These are phyloP conservation scores for Tachystola acroxantha DNA, from an alignment of 2,888 invertebrate species.

Conservation along the genomic window DNA sequence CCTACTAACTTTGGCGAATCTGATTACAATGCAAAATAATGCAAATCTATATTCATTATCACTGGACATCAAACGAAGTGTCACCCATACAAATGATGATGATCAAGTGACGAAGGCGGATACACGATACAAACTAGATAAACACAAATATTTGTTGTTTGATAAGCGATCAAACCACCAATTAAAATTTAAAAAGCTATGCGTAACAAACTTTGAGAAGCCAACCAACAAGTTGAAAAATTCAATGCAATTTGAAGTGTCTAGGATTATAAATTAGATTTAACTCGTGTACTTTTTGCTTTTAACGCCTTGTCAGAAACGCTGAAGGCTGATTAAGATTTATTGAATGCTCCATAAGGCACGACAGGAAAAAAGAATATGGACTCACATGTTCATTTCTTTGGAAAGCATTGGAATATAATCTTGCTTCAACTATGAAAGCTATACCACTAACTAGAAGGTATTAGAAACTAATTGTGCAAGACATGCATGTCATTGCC, in stretches of 20 bases:
- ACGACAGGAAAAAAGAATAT: slow-evolving; percentile 15
- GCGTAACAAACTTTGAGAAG: slow-evolving; percentile 1
- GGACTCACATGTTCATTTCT: slow-evolving; percentile 11
- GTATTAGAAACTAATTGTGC: no score
- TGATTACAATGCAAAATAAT: no score
- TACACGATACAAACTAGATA: not conserved
- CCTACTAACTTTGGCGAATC: no score
- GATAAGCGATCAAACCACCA: slow-evolving; percentile 4
- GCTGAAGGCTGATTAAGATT: slow-evolving; percentile 25
- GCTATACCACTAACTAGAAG: no score
- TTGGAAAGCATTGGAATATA: slow-evolving; percentile 12
- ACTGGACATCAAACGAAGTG: slow-evolving; percentile 1
- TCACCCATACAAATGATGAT: slow-evolving; percentile 1
- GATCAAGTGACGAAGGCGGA: not conserved
- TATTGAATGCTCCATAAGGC: slow-evolving; percentile 18
- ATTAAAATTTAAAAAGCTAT: slow-evolving; percentile 10
- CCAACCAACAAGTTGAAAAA: slow-evolving; percentile 7
- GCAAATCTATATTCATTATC: no score
- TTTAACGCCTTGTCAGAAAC: slow-evolving; percentile 19
- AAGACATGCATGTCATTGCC: no score
- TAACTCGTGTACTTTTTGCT: slow-evolving; percentile 19
- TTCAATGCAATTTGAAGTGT: slow-evolving; percentile 10
- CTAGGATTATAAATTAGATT: slow-evolving; percentile 19
- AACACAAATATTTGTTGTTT: slow-evolving; percentile 2
- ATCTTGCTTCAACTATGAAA: slow-evolving; percentile 10